Evolutionary conservation across 2,888 invertebrate genomes (phyloP).

Genomic region (Automeris io): DNA sequence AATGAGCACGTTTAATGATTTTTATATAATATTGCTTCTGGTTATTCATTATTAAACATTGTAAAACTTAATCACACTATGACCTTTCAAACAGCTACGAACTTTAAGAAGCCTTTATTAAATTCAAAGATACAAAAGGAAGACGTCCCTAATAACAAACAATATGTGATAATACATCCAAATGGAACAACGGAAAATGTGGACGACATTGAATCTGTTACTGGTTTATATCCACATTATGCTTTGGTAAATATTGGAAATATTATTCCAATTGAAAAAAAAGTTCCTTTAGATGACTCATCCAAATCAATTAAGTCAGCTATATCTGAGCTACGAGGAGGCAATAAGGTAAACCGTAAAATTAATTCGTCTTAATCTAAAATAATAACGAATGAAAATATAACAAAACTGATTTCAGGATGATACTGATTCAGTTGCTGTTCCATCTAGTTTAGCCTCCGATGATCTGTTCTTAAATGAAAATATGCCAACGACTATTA

Average conservation of each 20-base stretch:
- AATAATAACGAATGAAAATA: not conserved
- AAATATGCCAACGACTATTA: not conserved
- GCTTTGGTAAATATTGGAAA: slow-evolving; percentile 20
- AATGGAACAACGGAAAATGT: slow-evolving; percentile 38
- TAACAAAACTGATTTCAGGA: not conserved
- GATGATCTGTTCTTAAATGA: not conserved
- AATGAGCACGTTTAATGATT: too few relatives aligned
- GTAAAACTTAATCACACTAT: too few relatives aligned
- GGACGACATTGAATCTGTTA: slow-evolving; percentile 26
- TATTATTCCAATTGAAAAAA: slow-evolving; percentile 3
- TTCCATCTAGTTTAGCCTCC: not conserved
- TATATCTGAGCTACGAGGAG: not conserved
- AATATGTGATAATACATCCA: slow-evolving; percentile 34
- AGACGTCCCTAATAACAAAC: slow-evolving; percentile 20
- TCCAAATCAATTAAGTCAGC: not conserved
- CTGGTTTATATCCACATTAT: slow-evolving; percentile 26
- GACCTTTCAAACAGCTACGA: slow-evolving; percentile 3
- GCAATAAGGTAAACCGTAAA: not conserved
- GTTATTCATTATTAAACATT: too few relatives aligned
- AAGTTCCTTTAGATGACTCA: not conserved
- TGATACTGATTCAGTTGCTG: not conserved
- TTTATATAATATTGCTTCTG: too few relatives aligned
- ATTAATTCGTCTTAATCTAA: not conserved
- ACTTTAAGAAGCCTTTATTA: slow-evolving; percentile 4
- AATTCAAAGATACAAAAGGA: slow-evolving; percentile 14